Evolutionary conservation across 1,140 invertebrate genomes (phyloP).

Genomic region (Zaprionus vittiger): DNA sequence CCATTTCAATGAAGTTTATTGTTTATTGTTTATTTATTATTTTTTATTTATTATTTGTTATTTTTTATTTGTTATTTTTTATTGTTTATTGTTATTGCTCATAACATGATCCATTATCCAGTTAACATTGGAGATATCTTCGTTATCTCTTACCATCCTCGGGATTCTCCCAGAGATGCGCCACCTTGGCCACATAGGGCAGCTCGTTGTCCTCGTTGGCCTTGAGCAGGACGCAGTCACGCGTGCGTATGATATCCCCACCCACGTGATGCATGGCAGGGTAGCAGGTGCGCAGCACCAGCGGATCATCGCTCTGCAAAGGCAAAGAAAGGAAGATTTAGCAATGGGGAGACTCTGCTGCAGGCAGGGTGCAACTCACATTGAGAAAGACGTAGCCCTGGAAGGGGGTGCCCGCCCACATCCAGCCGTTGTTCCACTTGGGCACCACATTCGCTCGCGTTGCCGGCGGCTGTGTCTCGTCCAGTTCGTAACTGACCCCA

Average conservation of each 20-base stretch:
- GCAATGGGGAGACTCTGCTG: neutral
- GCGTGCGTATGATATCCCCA: constrained; percentile 93
- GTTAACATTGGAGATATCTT: neutral
- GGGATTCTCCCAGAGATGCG: constrained; percentile 96
- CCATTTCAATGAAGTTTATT: too few species aligned
- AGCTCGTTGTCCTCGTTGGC: constrained; percentile 93
- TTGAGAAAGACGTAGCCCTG: constrained; percentile 94
- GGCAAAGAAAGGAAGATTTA: neutral
- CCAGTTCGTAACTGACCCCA: constrained; percentile 71
- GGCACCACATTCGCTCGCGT: constrained; percentile 86
- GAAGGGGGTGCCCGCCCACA: constrained; percentile 93
- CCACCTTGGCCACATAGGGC: constrained; percentile 97
- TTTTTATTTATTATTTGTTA: too few species aligned
- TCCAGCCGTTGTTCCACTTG: constrained; percentile 96
- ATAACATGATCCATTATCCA: neutral
- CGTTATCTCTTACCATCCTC: constrained; percentile 89
- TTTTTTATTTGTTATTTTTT: too few species aligned
- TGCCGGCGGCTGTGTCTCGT: constrained; percentile 77
- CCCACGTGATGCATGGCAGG: constrained; percentile 93
- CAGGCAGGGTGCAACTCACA: constrained; percentile 87
- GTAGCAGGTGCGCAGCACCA: constrained; percentile 92
- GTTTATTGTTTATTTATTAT: too few species aligned
- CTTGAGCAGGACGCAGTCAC: constrained; percentile 95
- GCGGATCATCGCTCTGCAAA: constrained; percentile 92
- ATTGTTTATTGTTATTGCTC: too few species aligned